Evolutionary conservation across 1,140 invertebrate species (phyloP).

Genomic region (Temnothorax nylanderi): DNA sequence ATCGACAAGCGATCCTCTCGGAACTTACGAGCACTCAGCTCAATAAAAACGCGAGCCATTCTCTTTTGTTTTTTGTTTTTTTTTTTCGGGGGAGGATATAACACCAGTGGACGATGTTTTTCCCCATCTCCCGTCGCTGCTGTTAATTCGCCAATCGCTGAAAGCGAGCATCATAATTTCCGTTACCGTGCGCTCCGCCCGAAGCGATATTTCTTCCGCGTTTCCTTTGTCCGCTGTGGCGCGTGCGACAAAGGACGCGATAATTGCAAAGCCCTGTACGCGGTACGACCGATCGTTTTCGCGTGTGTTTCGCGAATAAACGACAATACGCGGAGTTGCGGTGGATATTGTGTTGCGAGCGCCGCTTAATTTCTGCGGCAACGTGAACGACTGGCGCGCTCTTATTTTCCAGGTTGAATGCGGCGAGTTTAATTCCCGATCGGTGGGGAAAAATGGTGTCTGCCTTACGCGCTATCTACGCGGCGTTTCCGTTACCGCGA

Average conservation of each 20-base stretch:
- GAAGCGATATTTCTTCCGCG: constrained; percentile 54
- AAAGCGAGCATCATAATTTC: constrained; percentile 56
- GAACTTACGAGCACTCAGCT: constrained; percentile 23
- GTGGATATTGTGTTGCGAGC: constrained; percentile 32
- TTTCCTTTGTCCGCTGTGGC: constrained; percentile 30
- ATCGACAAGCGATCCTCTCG: constrained; percentile 33
- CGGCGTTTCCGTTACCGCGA: neutral
- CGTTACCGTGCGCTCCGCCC: constrained; percentile 2
- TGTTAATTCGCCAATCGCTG: constrained; percentile 55
- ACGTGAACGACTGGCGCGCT: neutral
- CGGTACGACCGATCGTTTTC: constrained; percentile 47
- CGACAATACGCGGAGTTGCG: neutral
- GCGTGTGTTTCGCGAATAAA: constrained; percentile 8
- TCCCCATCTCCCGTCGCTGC: neutral
- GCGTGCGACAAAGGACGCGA: constrained; percentile 29
- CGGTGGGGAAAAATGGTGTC: neutral
- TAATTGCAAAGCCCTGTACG: constrained; percentile 67
- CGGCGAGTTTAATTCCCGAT: constrained; percentile 9
- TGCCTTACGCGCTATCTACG: neutral
- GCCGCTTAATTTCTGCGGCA: constrained; percentile 38
- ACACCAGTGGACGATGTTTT: constrained; percentile 7
- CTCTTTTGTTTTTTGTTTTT: neutral
- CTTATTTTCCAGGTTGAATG: constrained; percentile 4
- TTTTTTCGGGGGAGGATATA: neutral
- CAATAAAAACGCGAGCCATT: constrained; percentile 39